These are phyloP conservation scores for Ctenopoma multispine DNA, from an alignment of 2,797 vertebrate genomes.

Conservation along the genomic window DNA sequence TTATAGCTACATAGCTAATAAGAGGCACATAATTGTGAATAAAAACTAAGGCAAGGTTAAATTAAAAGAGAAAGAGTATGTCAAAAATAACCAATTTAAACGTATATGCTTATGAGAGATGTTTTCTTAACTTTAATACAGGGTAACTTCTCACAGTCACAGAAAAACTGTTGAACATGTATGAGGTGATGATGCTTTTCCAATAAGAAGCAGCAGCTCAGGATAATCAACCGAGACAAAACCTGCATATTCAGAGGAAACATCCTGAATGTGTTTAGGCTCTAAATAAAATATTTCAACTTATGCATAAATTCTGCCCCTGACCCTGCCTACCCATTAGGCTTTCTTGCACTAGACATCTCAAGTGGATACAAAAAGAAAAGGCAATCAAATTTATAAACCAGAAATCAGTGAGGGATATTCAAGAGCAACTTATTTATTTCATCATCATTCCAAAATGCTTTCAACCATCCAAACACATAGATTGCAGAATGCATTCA, in stretches of 20 bases:
- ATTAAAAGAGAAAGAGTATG: too few relatives aligned
- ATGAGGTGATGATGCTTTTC: not conserved
- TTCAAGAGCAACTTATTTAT: not conserved
- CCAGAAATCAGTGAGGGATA: not conserved
- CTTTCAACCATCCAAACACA: too few relatives aligned
- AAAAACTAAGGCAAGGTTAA: too few relatives aligned
- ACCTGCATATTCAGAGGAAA: conserved; percentile 1
- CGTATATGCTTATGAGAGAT: too few relatives aligned
- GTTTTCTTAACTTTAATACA: not conserved
- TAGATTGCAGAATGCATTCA: too few relatives aligned
- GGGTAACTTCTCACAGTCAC: not conserved
- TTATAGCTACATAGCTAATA: too few relatives aligned
- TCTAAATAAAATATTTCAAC: conserved; percentile 19
- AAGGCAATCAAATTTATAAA: conserved; percentile 2
- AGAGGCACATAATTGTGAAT: too few relatives aligned
- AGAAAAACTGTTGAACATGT: not conserved
- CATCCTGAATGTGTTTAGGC: not conserved
- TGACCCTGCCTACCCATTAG: not conserved
- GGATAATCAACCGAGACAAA: conserved; percentile 14
- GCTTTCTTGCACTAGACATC: not conserved
- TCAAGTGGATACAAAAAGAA: not conserved
- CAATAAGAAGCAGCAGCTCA: not conserved
- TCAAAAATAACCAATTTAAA: too few relatives aligned
- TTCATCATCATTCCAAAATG: not conserved
- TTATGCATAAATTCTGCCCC: not conserved